phyloP scores from a whole-genome alignment of 1,140 invertebrate species.

The Paraescarpia echinospica region DNA sequence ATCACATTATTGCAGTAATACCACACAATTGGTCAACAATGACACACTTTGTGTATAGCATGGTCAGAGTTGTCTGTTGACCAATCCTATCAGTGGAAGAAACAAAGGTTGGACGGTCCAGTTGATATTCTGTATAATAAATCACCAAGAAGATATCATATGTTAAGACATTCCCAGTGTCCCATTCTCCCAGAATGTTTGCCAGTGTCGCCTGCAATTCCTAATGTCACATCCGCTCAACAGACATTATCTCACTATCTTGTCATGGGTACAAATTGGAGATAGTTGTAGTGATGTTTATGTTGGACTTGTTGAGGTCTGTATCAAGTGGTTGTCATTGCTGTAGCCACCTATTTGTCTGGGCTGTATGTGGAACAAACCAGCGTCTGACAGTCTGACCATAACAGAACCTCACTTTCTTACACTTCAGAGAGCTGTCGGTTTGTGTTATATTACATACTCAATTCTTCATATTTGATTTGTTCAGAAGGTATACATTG shows the following conservation, averaged over 20 bases:
- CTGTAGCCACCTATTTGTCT: neutral
- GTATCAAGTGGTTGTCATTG: neutral
- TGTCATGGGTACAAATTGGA: neutral
- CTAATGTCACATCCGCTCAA: neutral
- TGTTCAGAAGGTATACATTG: neutral
- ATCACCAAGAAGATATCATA: neutral
- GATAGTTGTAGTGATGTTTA: neutral
- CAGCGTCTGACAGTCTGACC: neutral
- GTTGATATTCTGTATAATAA: too few relatives aligned
- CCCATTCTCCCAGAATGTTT: neutral
- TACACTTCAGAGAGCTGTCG: neutral
- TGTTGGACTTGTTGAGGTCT: neutral
- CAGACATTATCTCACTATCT: neutral
- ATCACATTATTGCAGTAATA: too few relatives aligned
- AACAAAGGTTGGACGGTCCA: too few relatives aligned
- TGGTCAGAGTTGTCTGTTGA: too few relatives aligned
- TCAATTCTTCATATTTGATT: neutral
- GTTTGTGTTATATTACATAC: neutral
- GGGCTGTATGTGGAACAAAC: neutral
- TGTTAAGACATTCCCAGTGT: neutral
- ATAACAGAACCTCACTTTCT: neutral
- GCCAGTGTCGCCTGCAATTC: neutral
- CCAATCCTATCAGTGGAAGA: too few relatives aligned
- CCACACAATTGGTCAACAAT: too few relatives aligned
- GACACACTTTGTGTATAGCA: too few relatives aligned